Percentiles rank a stretch among this genome's conserved stretches.
Evolutionary conservation across 2,797 vertebrate genomes (phyloP).

Genomic region (Martes flavigula): DNA sequence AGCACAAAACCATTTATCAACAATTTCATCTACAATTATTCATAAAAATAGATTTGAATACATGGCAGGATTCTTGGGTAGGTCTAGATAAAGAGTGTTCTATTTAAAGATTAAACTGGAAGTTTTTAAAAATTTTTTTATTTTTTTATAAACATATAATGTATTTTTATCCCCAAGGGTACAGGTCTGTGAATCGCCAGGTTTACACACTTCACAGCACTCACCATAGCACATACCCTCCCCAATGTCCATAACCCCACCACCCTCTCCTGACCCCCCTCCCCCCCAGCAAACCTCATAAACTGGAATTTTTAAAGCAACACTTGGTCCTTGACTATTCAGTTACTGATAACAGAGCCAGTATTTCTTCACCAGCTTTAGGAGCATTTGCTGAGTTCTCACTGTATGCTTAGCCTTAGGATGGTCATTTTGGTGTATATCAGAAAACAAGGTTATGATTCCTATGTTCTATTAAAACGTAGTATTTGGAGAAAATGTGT

Average conservation of each 20-base stretch:
- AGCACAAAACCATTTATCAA: not conserved
- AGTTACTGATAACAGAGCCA: not conserved
- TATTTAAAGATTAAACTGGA: constrained; percentile 19
- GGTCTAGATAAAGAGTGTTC: not conserved
- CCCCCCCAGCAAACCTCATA: not conserved
- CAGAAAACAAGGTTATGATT: not conserved
- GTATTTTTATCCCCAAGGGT: too few relatives aligned
- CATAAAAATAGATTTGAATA: not conserved
- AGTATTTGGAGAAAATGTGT: not conserved
- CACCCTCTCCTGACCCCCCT: too few relatives aligned
- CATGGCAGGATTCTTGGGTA: not conserved
- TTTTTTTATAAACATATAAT: too few relatives aligned
- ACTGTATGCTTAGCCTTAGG: not conserved
- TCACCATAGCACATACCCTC: too few relatives aligned
- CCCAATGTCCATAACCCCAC: too few relatives aligned
- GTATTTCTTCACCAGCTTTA: not conserved
- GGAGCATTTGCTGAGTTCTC: not conserved
- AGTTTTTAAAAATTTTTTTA: too few relatives aligned
- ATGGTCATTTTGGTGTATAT: not conserved
- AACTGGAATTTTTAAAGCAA: not conserved
- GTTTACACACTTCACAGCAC: too few relatives aligned
- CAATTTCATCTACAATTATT: constrained; percentile 12
- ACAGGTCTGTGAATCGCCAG: too few relatives aligned
- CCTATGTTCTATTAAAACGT: not conserved
- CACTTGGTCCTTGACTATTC: not conserved